Base-by-base conservation (phyloP, 2,113 vertebrate species). In the Periophthalmus modestus region DNA sequence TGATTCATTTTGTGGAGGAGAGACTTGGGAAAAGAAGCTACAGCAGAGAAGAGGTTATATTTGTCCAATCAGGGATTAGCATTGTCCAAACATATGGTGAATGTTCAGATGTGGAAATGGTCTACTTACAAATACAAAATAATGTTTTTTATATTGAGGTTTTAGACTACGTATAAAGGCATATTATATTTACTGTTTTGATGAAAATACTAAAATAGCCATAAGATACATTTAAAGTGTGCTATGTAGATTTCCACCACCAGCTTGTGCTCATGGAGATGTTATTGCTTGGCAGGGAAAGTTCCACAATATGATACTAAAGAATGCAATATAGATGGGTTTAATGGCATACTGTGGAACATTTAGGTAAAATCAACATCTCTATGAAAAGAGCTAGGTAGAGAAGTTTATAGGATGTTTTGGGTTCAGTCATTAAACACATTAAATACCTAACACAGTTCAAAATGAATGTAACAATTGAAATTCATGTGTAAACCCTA, bases 1-100 rank as follows among this genome's bases (percentile, higher is more conserved):
- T 79, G 77, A 81, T 74, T 88, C 62, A 84, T 68, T 34, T 73
- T 70, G 68, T 48, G 66, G 71, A 18, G 52, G 54, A 58, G 54
- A 58, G 47, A 33, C 33, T 50, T 34, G 50, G 54, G 68, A 28
- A 83, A 52, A 52, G 33, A 59, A 67, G 74, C 50, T 59, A 54
- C 24, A 9, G 19, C 63, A 39, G 36, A 62, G 10, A 11, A 61
- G 47, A 54, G 24, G 21, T 28, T 23, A 59, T 14, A 13, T 28
- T n/a, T 18, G n/a, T 55, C 23, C 23, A 59, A 24, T 59, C 57
- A 59, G 68, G 61, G 55, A 50, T 52, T 69, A 68, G 61, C 28
- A 3, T 28, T 28, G 28, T 28, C 28, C 28, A 28, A 28, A 71
- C 47, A 58, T 66, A 72, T 69, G 68, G 46, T 58, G 59, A 39